Percentiles rank a stretch among this genome's conserved stretches.
These are phyloP conservation scores for Achroia grisella DNA, from an alignment of 1,140 invertebrate species.

Conservation along the genomic window DNA sequence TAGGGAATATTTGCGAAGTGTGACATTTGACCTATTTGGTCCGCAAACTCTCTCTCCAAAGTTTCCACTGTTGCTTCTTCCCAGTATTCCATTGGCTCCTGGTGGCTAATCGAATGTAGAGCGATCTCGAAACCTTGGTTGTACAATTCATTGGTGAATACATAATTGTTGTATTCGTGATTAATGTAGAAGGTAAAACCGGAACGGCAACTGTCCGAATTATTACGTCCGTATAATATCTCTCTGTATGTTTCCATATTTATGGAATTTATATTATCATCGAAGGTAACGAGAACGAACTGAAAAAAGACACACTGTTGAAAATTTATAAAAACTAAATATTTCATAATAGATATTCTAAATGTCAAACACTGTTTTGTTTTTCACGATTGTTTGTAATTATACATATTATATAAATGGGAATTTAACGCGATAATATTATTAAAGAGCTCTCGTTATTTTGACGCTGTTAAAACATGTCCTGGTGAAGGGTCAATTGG, in stretches of 20 bases:
- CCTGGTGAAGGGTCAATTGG: no score
- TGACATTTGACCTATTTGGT: conserved; percentile 69
- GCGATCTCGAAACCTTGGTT: conserved; percentile 81
- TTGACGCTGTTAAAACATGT: no score
- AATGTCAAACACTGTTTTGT: no score
- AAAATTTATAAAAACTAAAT: no score
- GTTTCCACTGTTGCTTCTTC: conserved; percentile 46
- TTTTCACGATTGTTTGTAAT: no score
- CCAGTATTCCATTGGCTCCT: conserved; percentile 71
- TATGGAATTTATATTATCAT: conserved; percentile 79
- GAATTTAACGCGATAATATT: no score
- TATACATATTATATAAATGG: no score
- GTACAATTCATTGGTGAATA: conserved; percentile 77
- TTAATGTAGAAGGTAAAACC: conserved; percentile 79
- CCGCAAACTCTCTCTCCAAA: conserved; percentile 75
- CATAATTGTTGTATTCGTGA: conserved; percentile 82
- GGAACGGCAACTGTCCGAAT: conserved; percentile 79
- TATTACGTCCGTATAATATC: conserved; percentile 73
- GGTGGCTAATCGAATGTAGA: conserved; percentile 76
- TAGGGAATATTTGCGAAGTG: conserved; percentile 75
- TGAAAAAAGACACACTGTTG: neutral
- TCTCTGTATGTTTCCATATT: conserved; percentile 79
- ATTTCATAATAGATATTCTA: no score
- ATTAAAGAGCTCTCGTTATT: no score
- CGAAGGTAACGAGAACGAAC: conserved; percentile 77